Base-by-base conservation (phyloP, 2,888 invertebrate genomes). In the Volucella inanis region DNA sequence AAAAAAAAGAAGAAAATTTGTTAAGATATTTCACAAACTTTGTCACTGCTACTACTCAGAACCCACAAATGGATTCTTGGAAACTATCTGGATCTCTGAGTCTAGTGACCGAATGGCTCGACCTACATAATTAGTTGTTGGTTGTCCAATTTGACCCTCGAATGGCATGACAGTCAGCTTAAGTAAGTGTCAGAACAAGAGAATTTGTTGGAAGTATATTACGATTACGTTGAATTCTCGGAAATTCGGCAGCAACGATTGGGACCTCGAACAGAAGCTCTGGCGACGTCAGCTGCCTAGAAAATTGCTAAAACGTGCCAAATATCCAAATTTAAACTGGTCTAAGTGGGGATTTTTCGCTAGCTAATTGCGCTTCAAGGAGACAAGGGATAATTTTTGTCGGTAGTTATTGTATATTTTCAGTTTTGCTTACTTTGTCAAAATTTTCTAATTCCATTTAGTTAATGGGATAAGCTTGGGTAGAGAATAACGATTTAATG, bases 81-180 rank as follows among this genome's bases (percentile, higher is more conserved):
- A 78, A 83, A 8, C 41, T 57, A 43, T 65, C 57, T 50, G 50
- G 8, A 50, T 15, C 45, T 22, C 15, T 52, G 52, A 52, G 11
- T 14, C 22, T 43, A 45, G 15, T 61, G 45, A 18, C 14, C 22
- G 39, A 38, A n/a, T 54, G 31, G 10, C 22, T 64, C 3, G 22
- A 22, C 10, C 57, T 71, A 82, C 82, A 77, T 49, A 82, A 67
- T 72, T 82, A 55, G 15, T 39, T 68, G 64, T 11, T 8, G 4
- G 18, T 14, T 43, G 15, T 31, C 41, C 3, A 22, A n/a, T n/a
- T 47, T 10, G 22, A 68, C 18, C 14, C 52, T 64, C 62, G 68
- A 50, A 50, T 18, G 4, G 57, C 49, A 57, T 49, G 15, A 1
- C 15, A 52, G 18, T 12, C 8, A 43, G 47, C 9, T 31, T 15